Base-by-base conservation (phyloP, 2,797 vertebrate species). In the Austrolebias charrua region DNA sequence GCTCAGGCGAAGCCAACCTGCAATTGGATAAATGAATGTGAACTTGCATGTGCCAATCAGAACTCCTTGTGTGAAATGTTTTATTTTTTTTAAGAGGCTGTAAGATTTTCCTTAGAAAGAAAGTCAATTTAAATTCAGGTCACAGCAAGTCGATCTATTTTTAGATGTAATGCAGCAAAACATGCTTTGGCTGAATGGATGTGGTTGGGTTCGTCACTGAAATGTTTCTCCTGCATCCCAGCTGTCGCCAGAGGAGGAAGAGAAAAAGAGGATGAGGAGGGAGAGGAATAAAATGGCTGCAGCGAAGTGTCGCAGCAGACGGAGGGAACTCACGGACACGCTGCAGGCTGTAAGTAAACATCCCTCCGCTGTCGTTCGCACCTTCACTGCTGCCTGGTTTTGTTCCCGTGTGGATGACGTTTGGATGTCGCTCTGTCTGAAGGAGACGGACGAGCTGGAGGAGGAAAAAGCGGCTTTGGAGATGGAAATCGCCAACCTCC, bases 221-320 rank as follows among this genome's bases (percentile, higher is more conserved):
- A 75, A 71, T 64, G 28, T 81, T 86, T 82, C 35, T 38, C 79
- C 74, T 59, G 28, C 67, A 5, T 72, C 73, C 66, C 80, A 98
- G 96, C 90, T 98, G 67, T 95, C 95, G 74, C 95, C 96, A 16
- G 95, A 96, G 88, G 96, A 97, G 83, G 96, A 98, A 64, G 96
- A 97, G 85, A 98, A 96, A 73, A 94, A 96, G 83, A 92, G 91
- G 87, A 91, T 98, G 75, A 91, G 96, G 85, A 93, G 96, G 78
- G 96, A 98, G 90, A 94, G 96, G 81, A 98, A 98, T 94, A 98
- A 98, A 89, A 96, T 98, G 96, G 96, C 96, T 80, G 96, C 96
- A 83, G 96, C 96, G 20, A 98, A 98, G 84, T 98, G 96, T 88
- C 94, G 96, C 83, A 98, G 97, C 93, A 92, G 96, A 76, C 92